These are phyloP conservation scores for Heliconius melpomene DNA, from an alignment of 1,140 invertebrate genomes.

Conservation along the genomic window DNA sequence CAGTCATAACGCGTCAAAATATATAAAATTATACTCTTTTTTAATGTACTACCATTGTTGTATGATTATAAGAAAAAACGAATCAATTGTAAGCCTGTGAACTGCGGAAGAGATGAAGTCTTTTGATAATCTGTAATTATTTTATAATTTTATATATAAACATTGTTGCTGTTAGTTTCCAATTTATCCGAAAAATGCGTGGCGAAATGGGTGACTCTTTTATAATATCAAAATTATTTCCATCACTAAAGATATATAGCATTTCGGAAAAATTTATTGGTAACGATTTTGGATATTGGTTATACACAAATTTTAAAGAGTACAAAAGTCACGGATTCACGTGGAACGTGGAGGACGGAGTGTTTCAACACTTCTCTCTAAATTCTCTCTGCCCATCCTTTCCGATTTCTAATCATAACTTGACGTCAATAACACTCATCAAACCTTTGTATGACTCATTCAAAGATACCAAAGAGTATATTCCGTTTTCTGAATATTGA, in stretches of 20 bases:
- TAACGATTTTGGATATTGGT: no score
- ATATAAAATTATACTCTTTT: background rate
- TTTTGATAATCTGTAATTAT: background rate
- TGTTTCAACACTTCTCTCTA: no score
- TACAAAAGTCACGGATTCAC: no score
- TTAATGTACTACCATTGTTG: background rate
- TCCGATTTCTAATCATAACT: background rate
- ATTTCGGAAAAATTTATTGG: no score
- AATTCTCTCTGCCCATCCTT: no score
- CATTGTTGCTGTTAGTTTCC: background rate
- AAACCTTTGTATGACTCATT: background rate
- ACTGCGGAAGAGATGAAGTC: background rate
- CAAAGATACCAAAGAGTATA: background rate
- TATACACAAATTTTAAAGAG: no score
- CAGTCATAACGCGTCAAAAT: background rate
- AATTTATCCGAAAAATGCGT: no score
- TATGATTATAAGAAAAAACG: constrained; percentile 3
- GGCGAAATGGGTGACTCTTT: no score
- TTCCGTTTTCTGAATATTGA: background rate
- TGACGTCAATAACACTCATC: background rate
- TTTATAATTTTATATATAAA: background rate
- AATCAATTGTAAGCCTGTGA: constrained; percentile 8
- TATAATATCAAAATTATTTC: no score
- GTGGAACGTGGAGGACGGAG: no score
- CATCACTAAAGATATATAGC: no score